These are phyloP conservation scores for Neodiprion fabricii DNA, from an alignment of 1,140 invertebrate genomes.

Conservation along the genomic window DNA sequence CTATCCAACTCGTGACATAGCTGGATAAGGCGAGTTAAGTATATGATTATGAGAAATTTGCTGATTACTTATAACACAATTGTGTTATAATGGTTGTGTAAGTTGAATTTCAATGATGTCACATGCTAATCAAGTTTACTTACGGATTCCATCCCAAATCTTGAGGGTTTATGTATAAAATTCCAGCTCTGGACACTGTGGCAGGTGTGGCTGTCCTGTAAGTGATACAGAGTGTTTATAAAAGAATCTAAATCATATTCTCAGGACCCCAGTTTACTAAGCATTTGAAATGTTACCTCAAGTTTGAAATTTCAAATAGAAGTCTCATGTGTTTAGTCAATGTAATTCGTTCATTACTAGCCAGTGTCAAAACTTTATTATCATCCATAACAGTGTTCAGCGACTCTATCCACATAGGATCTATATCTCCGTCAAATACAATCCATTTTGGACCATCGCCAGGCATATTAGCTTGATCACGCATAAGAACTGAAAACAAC, in stretches of 20 bases:
- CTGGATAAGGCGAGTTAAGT: conserved; percentile 50
- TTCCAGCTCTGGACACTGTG: conserved; percentile 92
- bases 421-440: conserved; percentile 94
- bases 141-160: conserved; percentile 98
- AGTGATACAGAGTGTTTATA: not conserved
- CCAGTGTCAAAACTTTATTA: conserved; percentile 86
- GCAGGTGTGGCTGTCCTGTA: conserved; percentile 89
- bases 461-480: conserved; percentile 88
- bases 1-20: conserved; percentile 91
- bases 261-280: conserved; percentile 5
- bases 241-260: not conserved
- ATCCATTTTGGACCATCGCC: conserved; percentile 94
- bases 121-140: conserved; percentile 50
- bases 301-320: conserved; percentile 92
- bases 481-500: conserved; percentile 90
- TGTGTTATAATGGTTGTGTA: no score
- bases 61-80: not conserved
- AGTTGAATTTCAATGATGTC: no score
- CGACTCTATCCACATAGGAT: conserved; percentile 98
- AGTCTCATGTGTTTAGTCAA: conserved; percentile 89
- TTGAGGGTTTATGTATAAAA: conserved; percentile 89
- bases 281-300: conserved; percentile 53
- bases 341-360: conserved; percentile 94
- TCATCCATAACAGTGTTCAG: conserved; percentile 89
- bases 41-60: not conserved